These are phyloP conservation scores for Eira barbara DNA, from an alignment of 2,113 vertebrate genomes.

Conservation along the genomic window DNA sequence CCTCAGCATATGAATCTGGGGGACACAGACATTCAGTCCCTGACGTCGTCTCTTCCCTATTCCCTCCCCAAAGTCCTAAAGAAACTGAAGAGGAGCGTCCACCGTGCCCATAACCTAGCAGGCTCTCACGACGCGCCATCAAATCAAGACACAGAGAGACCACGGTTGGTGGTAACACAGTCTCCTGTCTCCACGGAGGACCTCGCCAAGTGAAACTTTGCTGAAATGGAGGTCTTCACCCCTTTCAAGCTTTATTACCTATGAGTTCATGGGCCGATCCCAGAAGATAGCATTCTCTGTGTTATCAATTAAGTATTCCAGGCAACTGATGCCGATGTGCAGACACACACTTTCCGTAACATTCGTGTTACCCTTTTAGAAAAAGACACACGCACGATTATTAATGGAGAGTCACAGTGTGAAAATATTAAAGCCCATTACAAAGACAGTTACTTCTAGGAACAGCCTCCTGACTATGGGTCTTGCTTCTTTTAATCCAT, in stretches of 20 bases:
- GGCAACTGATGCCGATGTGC: fast-evolving
- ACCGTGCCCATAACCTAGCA: fast-evolving
- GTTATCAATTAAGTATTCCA: background rate
- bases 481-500: background rate
- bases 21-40: too few species aligned
- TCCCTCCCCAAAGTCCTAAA: too few species aligned
- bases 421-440: background rate
- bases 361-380: background rate
- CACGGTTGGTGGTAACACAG: background rate
- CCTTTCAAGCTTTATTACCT: too few species aligned
- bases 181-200: fast-evolving
- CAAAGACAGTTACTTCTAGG: too few species aligned
- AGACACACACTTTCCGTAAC: too few species aligned
- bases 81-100: fast-evolving
- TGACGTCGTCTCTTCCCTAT: background rate
- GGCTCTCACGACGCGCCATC: fast-evolving
- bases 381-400: background rate
- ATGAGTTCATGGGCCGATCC: fast-evolving
- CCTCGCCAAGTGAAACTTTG: background rate
- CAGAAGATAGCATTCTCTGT: background rate
- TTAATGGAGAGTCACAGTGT: background rate
- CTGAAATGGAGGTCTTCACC: too few species aligned
- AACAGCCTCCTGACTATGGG: fast-evolving
- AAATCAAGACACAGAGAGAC: fast-evolving
- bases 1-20: background rate